Evolutionary conservation across 1,140 invertebrate species (phyloP).

Genomic region (Bombus waltoni): DNA sequence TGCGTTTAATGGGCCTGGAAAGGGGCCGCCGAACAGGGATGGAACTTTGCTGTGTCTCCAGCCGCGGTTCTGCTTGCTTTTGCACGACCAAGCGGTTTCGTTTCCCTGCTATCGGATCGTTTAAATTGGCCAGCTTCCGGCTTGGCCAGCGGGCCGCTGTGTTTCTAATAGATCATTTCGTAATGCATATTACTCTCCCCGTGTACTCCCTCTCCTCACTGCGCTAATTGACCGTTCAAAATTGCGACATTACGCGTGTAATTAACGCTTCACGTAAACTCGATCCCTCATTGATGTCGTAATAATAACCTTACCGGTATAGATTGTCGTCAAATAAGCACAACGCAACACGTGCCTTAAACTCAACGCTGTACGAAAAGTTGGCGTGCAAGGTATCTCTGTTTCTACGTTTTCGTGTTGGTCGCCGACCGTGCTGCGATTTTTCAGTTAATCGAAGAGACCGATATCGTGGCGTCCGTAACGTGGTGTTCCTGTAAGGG

Average conservation of each 20-base stretch:
- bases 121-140: constrained; percentile 42
- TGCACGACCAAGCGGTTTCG: constrained; percentile 47
- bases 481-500: constrained; percentile 43
- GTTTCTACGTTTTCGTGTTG: neutral
- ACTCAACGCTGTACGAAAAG: neutral
- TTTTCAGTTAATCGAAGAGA: neutral
- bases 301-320: neutral
- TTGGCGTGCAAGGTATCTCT: neutral
- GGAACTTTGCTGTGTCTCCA: constrained; percentile 54
- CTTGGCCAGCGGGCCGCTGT: neutral
- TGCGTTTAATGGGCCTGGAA: constrained; percentile 64
- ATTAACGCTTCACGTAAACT: constrained; percentile 33
- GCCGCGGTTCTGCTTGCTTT: constrained; percentile 60
- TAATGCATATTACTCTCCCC: neutral
- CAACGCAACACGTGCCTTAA: neutral
- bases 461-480: neutral
- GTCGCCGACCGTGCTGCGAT: neutral
- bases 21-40: constrained; percentile 45
- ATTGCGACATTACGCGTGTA: constrained; percentile 38
- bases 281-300: neutral
- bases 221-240: constrained; percentile 34
- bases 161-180: constrained; percentile 49
- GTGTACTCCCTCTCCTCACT: neutral
- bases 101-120: constrained; percentile 42
- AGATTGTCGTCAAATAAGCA: no score